Evolutionary conservation across 2,888 invertebrate species (phyloP), one percentile per base, ranked within the genome.

Genomic region (Branchipolynoe longqiensis): DNA sequence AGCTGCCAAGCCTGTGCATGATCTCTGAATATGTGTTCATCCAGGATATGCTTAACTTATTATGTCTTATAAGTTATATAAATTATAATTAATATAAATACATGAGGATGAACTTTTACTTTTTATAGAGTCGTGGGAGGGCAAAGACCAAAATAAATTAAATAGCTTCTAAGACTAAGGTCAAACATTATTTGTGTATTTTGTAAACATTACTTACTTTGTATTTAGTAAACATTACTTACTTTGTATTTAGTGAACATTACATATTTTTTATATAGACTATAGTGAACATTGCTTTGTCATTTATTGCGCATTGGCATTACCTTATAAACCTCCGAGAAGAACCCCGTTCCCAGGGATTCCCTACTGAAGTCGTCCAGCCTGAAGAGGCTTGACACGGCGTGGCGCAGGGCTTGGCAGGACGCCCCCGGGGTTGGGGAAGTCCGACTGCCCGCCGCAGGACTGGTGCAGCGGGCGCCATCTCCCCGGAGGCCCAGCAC

Each of bases 251-350:
- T 48, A 48, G 48, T n/a, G n/a, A n/a, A n/a, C n/a, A n/a, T n/a
- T 48, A 12, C 48, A 48, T 48, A 48, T 48, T 48, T 48, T 12
- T 48, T 8, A 48, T 48, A 48, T 12, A 48, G 18, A 18, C 48
- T 12, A 48, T 48, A 12, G 8, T 12, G 48, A 48, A 8, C 18
- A 48, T 48, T 48, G 18, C 18, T 48, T 48, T n/a, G n/a, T n/a
- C n/a, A n/a, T n/a, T n/a, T n/a, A n/a, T n/a, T n/a, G n/a, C n/a
- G n/a, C n/a, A 58, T 22, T 82, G 28, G 31, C 33, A 96, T 95
- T 95, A 98, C 99, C 97, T 98, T 98, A 95, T 97, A 98, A 88
- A 99, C 98, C 95, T 98, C 98, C 3, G 98, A 98, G 95, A 98
- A 99, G 95, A 99, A 99, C 88, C 99, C 99, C 82, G 96, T 95